Conservation (phyloP, 2,797 vertebrate species). For the Amblyraja radiata region DNA sequence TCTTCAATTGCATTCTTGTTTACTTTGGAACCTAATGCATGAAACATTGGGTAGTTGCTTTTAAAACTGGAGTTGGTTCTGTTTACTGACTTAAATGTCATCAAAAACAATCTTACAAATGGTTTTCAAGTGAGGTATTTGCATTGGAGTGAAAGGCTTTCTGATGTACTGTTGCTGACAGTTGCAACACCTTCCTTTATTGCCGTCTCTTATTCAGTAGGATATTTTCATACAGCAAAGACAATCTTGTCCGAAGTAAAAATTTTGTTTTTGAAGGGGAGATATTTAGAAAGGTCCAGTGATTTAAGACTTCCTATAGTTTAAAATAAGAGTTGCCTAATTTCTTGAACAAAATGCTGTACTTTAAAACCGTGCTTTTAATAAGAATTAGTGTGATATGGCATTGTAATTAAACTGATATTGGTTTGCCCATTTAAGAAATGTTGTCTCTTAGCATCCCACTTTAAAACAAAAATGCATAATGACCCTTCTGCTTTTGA, state of each 20-base stretch:
- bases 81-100: slow-evolving; percentile 9
- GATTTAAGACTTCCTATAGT: neutral
- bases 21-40: neutral
- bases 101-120: slow-evolving; percentile 17
- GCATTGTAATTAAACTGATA: neutral
- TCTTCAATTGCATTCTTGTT: slow-evolving; percentile 14
- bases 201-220: neutral
- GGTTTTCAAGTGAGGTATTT: neutral
- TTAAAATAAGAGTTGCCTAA: too few relatives aligned
- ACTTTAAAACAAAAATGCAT: neutral
- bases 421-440: too few relatives aligned
- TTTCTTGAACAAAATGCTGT: neutral
- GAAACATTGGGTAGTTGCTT: neutral
- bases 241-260: neutral
- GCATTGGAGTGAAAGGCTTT: neutral
- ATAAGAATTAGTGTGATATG: neutral
- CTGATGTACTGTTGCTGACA: neutral
- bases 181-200: neutral
- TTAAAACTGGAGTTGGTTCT: neutral
- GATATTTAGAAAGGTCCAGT: neutral
- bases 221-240: neutral
- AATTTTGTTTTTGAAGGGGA: neutral
- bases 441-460: too few relatives aligned
- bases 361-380: neutral
- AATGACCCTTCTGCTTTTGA: neutral